Base-by-base conservation (phyloP, 1,140 invertebrate genomes). In the Papilio machaon region DNA sequence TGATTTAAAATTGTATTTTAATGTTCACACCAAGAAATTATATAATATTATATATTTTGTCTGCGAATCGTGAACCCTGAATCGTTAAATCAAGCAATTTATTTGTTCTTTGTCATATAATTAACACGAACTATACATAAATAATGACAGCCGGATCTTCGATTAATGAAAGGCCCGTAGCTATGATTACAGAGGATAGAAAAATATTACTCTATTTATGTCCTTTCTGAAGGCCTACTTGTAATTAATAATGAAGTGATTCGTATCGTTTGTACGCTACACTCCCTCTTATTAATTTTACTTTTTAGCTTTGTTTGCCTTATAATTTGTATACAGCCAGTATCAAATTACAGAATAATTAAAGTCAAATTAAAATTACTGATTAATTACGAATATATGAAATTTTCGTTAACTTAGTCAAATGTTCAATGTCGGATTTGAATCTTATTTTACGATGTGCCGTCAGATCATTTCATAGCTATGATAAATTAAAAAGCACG, bases 191-290 rank as follows among this genome's bases (percentile, higher is more conserved):
- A 30, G 60, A 67, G 2, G n/a, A 64, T 64, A 23, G 60, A 67
- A 35, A 67, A 67, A 35, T 67, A 30, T 67, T 35, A 35, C 23
- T 35, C 60, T 35, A 30, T 67, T 13, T 67, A 35, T 67, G 35
- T 64, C 8, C 19, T 64, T 23, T 67, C 23, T 67, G 35, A 30
- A 67, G 60, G 23, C 60, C 60, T 1, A 67, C 60, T 35, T 67
- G 60, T 67, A 35, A 67, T 67, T 67, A 67, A 35, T 67, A 67
- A 67, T 30, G 60, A 67, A 67, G 19, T 15, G 60, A 67, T 30
- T 30, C 9, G 30, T 0, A 2, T 15, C 60, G 30, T 30, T 67
- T 35, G 60, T 67, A 13, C 23, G 23, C 23, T 11, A 67, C 23
- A 35, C 19, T 19, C 11, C 17, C 10, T 30, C 23, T 30, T 35